Evolutionary conservation across 2,113 vertebrate genomes (phyloP).

Genomic region (Anoplopoma fimbria): DNA sequence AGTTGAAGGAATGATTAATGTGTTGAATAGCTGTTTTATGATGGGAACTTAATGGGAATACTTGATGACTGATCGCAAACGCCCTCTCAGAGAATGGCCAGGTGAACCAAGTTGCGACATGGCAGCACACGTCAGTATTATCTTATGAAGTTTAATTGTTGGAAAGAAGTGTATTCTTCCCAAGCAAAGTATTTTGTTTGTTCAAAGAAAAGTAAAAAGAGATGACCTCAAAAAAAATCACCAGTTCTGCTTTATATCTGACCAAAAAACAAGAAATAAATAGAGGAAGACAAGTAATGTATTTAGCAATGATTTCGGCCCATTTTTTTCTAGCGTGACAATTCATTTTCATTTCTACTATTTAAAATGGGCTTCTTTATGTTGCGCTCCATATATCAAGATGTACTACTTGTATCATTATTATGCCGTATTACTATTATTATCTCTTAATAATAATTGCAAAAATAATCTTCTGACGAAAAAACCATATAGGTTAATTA

Average conservation of each 20-base stretch:
- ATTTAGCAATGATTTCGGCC: neutral
- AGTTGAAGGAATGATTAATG: no score
- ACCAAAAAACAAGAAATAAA: neutral
- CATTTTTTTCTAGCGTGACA: neutral
- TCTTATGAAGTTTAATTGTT: neutral
- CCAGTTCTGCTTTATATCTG: neutral
- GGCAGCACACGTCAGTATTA: neutral
- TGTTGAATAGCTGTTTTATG: neutral
- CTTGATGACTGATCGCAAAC: neutral
- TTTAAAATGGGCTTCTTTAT: neutral
- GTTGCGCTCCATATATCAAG: neutral
- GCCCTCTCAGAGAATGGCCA: neutral
- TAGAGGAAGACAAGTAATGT: neutral
- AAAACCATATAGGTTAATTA: neutral
- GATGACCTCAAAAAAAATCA: neutral
- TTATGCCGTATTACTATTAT: neutral
- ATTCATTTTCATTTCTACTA: neutral
- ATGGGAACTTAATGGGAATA: neutral
- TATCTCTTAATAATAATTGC: neutral
- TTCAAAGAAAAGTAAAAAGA: neutral
- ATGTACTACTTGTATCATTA: neutral
- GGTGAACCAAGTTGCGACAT: no score
- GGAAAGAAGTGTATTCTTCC: neutral
- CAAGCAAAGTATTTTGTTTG: neutral
- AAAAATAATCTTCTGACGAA: neutral